Percentiles rank a stretch among this genome's conserved stretches.
Conservation (phyloP, 2,888 invertebrate genomes). For the Augiades crinisus region DNA sequence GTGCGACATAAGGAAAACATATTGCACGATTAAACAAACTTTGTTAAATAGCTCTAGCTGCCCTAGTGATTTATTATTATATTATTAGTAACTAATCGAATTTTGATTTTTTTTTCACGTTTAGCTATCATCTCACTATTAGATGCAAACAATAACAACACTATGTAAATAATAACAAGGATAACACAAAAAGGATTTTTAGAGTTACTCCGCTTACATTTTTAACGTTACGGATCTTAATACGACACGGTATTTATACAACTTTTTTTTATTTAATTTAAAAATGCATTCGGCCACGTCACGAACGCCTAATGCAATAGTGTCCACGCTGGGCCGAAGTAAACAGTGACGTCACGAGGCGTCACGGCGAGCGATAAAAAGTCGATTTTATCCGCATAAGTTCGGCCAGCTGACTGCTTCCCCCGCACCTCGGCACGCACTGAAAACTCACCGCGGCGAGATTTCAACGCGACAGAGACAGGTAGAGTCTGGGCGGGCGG, state of each 20-base stretch:
- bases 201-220: too few species aligned
- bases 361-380: constrained; percentile 78
- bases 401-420: constrained; percentile 79
- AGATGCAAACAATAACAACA: too few species aligned
- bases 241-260: not conserved
- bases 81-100: too few species aligned
- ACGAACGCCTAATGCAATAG: constrained; percentile 28
- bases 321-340: constrained; percentile 52
- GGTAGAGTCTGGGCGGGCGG: constrained; percentile 23
- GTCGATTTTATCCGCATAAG: constrained; percentile 80
- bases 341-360: constrained; percentile 81
- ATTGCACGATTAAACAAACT: constrained; percentile 51
- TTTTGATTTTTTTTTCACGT: not conserved
- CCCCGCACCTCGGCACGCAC: constrained; percentile 58
- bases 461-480: constrained; percentile 63
- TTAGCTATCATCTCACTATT: not conserved
- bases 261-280: not conserved
- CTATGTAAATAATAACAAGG: too few species aligned
- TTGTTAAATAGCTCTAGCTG: too few species aligned
- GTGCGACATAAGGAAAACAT: constrained; percentile 66
- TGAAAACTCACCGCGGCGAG: constrained; percentile 68
- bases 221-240: not conserved
- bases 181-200: not conserved
- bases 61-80: too few species aligned
- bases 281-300: constrained; percentile 14